Base-by-base conservation (phyloP, 2,888 invertebrate genomes). In the Helleia helle region DNA sequence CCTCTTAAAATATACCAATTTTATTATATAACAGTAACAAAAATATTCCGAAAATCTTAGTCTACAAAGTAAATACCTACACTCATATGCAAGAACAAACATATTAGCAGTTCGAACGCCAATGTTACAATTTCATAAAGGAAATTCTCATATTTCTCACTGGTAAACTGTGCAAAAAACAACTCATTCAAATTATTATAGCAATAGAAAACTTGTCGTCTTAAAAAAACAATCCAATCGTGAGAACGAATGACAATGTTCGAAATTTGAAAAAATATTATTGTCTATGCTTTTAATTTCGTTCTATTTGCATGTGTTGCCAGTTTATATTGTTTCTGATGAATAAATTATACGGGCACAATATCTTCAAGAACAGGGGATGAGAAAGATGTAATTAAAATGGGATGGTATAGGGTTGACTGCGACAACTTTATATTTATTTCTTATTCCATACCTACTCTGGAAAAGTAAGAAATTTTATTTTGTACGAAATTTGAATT, bases 341-440 rank as follows among this genome's bases (percentile, higher is more conserved):
- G 65, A 79, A 83, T 80, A 71, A 71, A 81, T 80, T 81, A 77
- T 62, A 51, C 44, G 43, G 59, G 65, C 58, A 75, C 77, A 77
- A 80, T 77, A 65, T 81, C 81, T 81, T 79, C 50, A 58, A 70
- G 67, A 55, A 51, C 56, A 59, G 60, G 75, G 76, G 75, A 72
- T 64, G 69, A 66, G 66, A 68, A 72, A 66, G 67, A 55, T 63
- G 64, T 80, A 81, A 83, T 83, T 83, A 83, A 83, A 81, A 51
- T 45, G 40, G 40, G 37, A 40, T 39, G 30, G 2, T 27, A 13
- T 47, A 56, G 53, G 55, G 54, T 48, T 55, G 52, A 18, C 5
- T 22, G 6, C 22, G 22, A 22, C 7, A 7, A 22, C 8, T 7
- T 22, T 22, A 22, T 22, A 22, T 1, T n/a, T 12, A 18, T 5